phyloP scores from a whole-genome alignment of 2,797 vertebrate genomes.

The Hyperoplus lanceolatus region DNA sequence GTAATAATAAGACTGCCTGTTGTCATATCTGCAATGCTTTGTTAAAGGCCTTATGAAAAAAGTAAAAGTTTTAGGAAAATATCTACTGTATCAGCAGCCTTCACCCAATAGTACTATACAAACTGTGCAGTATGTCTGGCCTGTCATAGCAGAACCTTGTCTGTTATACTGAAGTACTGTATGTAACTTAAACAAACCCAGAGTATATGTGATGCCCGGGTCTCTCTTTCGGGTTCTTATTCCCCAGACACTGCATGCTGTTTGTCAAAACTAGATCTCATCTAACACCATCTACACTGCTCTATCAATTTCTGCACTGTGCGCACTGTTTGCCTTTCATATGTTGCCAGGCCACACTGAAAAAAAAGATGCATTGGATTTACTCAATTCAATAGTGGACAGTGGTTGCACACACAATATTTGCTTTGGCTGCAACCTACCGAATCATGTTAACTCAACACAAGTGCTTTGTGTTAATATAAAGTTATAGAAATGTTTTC shows the following conservation, averaged over 20 bases:
- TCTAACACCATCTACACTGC: slow-evolving; percentile 53
- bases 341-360: slow-evolving; percentile 51
- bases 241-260: slow-evolving; percentile 43
- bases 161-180: slow-evolving; percentile 31
- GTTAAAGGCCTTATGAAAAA: background rate
- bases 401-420: no score
- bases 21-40: background rate
- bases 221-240: slow-evolving; percentile 44
- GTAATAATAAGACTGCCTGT: background rate
- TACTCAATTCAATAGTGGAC: no score
- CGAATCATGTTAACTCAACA: no score
- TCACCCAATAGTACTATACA: background rate
- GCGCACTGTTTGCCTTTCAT: slow-evolving; percentile 62
- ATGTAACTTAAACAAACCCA: slow-evolving; percentile 43
- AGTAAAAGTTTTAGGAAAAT: background rate
- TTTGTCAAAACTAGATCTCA: slow-evolving; percentile 66
- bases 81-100: background rate
- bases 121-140: background rate
- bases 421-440: no score
- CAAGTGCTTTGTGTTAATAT: no score
- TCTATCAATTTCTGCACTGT: slow-evolving; percentile 65
- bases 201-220: slow-evolving; percentile 36
- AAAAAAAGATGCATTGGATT: no score
- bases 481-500: no score
- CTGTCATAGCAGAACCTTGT: background rate